Base-by-base conservation (phyloP, 2,888 invertebrate species). In the Spodoptera exigua region DNA sequence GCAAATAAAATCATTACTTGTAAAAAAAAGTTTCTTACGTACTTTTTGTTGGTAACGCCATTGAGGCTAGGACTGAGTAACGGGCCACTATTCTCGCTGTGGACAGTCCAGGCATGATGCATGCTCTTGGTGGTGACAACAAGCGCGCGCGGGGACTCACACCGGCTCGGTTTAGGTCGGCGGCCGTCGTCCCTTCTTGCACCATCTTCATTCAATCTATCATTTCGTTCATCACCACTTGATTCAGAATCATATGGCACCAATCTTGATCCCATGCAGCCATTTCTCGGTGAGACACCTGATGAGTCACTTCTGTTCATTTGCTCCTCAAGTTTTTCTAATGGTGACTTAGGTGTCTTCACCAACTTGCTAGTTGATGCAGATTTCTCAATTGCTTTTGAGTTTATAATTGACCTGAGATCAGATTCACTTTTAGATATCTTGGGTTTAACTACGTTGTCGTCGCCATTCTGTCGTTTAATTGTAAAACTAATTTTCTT, bases 241-340 rank as follows among this genome's bases (percentile, higher is more conserved):
- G 95, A 95, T 78, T 95, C 95, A 0, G 95, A 95, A 76, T 95
- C 95, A 75, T 96, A 95, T 17, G 96, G 95, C 57, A 95, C 95
- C 54, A 96, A 88, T 69, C 89, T 88, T 11, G 92, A 89, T 35
- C 83, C 80, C 16, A 82, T 70, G 65, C 78, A 79, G 2, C 88
- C 89, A 66, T 91, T 90, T 61, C 85, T 84, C 36, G 84, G 83
- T 18, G 79, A 66, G 56, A 86, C 79, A 55, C 79, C 82, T 2
- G 82, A 79, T 1, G 79, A 71, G 63, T 91, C 90, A 61, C 81
- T 85, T 57, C 89, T 90, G 59, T 91, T 91, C 92, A 93, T 93
- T 76, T 93, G 93, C 66, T 93, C 93, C 70, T 93, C 92, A 58
- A 92, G 74, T 71, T 91, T 93, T 55, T 93, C 92, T 51, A 94